These are phyloP conservation scores for Eumacrocentrus americanus DNA, from an alignment of 2,888 invertebrate genomes.

Conservation along the genomic window DNA sequence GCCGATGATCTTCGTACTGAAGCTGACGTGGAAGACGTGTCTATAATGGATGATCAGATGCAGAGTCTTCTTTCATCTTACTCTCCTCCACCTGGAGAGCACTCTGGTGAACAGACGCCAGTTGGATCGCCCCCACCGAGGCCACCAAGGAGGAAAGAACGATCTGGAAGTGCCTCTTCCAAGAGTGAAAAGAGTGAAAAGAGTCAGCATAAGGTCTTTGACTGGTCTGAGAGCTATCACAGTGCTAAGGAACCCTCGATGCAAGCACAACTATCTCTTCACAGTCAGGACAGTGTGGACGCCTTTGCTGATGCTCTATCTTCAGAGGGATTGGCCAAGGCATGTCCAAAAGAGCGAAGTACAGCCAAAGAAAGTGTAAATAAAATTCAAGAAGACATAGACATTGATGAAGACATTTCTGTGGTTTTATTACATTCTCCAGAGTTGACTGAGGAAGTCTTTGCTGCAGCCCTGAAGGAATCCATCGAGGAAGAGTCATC, in stretches of 20 bases:
- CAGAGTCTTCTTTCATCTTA: constrained; percentile 49
- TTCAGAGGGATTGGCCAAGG: constrained; percentile 34
- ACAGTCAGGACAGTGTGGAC: constrained; percentile 52
- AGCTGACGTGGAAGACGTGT: constrained; percentile 85
- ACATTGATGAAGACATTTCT: constrained; percentile 34
- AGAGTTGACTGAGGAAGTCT: constrained; percentile 6
- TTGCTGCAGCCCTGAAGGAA: constrained; percentile 55
- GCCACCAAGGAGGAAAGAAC: constrained; percentile 68
- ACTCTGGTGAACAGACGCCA: constrained; percentile 33
- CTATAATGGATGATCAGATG: constrained; percentile 77
- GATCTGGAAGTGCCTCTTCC: constrained; percentile 64
- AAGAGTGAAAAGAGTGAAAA: constrained; percentile 59
- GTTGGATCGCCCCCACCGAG: constrained; percentile 64
- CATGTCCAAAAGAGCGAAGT: constrained; percentile 7
- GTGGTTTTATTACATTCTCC: background rate
- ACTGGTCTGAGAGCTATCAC: constrained; percentile 55
- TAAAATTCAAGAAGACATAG: constrained; percentile 28
- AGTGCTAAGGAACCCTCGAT: constrained; percentile 51
- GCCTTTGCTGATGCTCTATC: constrained; percentile 56
- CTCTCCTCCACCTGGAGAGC: constrained; percentile 44
- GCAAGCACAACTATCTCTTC: constrained; percentile 38
- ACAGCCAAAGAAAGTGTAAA: constrained; percentile 10
- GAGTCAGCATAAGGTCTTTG: constrained; percentile 38
- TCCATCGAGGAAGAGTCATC: constrained; percentile 44
- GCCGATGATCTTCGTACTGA: constrained; percentile 86